Base-by-base conservation (phyloP, 2,113 vertebrate genomes). In the Crocuta crocuta region DNA sequence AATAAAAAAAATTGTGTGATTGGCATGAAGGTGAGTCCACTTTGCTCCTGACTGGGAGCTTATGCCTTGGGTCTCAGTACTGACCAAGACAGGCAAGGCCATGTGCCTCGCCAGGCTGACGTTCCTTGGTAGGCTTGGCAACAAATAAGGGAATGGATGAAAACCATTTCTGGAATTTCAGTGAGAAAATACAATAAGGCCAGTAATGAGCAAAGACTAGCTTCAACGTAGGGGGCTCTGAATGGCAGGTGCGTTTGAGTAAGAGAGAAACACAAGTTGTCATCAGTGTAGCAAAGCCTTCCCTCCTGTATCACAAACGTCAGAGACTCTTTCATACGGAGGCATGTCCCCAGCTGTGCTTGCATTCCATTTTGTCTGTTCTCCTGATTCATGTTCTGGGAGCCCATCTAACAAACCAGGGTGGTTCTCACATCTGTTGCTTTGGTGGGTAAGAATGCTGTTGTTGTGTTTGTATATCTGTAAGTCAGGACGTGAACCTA, bases 291-390 rank as follows among this genome's bases (percentile, higher is more conserved):
- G 23, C 70, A 43, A 4, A 65, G 17, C 8, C 70, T 76, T 31
- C 23, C 73, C 24, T 33, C 43, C 83, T 26, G 12, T 28, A 24
- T 23, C 65, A 24, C 6, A 26, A 33, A 9, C 19, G 19, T 10
- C 31, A 13, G 1, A 7, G 5, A 45, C 55, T 11, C 28, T 74
- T n/a, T 35, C 31, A 1, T 10, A 26, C 24, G 26, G 23, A 35
- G 2, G 10, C 0, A 0, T 11, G 39, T 26, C 39, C 26, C 45
- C 23, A 10, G 4, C 3, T 23, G 10, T 13, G 9, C 24, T n/a
- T 43, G 0, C 17, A 1, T 11, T 16, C 43, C 7, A 28, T 17
- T 16, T 28, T 76, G 13, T 48, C 31, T 78, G 58, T 61, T 23
- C 74, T 48, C 26, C 39, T 45, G 3, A 4, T 35, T 66, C 16